A percentile compares a stretch with the other conserved stretches of the same genome.
Evolutionary conservation across 1,140 invertebrate genomes (phyloP).

Genomic region (Eciton burchellii): DNA sequence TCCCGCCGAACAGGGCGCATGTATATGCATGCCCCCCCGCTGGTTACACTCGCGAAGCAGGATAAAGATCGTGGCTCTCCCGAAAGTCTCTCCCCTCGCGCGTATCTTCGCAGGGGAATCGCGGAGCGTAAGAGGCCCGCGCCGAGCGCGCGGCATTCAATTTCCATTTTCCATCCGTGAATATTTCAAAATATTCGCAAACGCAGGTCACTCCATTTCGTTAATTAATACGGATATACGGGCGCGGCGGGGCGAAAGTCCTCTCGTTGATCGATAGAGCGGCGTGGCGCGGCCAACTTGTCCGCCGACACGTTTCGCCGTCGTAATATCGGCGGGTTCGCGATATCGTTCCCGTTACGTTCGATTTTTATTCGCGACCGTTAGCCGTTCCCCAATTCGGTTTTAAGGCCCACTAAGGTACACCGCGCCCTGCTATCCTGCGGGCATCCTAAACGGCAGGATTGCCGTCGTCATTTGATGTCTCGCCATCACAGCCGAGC

Average conservation of each 20-base stretch:
- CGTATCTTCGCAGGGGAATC: not conserved
- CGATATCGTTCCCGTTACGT: constrained; percentile 4
- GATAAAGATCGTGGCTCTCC: not conserved
- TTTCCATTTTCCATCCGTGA: constrained; percentile 60
- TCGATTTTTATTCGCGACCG: constrained; percentile 47
- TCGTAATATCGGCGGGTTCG: not conserved
- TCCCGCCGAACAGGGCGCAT: not conserved
- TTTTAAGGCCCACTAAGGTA: constrained; percentile 18
- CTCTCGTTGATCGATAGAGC: constrained; percentile 58
- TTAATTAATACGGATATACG: constrained; percentile 57
- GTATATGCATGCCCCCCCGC: not conserved
- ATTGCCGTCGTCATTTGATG: no score
- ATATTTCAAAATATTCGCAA: constrained; percentile 65
- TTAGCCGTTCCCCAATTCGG: constrained; percentile 23
- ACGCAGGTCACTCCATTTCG: constrained; percentile 54
- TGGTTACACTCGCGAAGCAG: not conserved
- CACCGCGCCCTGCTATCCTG: not conserved
- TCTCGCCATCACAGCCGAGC: not conserved
- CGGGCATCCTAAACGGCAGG: not conserved
- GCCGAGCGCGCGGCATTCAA: constrained; percentile 44
- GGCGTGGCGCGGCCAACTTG: not conserved
- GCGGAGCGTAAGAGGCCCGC: not conserved
- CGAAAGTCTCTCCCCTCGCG: not conserved
- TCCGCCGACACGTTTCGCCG: not conserved
- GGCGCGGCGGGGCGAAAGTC: constrained; percentile 22